Evolutionary conservation across 2,113 vertebrate genomes (phyloP), one percentile per base, ranked within the genome.

Genomic region (Rhinopomastus cyanomelas): DNA sequence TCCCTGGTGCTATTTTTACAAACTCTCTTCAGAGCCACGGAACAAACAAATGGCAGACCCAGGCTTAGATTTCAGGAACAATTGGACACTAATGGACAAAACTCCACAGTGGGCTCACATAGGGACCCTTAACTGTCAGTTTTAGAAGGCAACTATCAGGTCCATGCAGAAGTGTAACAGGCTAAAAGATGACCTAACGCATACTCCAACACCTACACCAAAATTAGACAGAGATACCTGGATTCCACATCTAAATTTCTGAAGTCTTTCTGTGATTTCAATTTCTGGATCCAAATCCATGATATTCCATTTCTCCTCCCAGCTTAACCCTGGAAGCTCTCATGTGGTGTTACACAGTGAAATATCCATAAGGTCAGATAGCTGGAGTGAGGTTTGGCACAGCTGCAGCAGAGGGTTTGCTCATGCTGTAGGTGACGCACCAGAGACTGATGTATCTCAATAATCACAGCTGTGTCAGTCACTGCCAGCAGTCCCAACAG

Each of bases 1-100:
- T 89, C 77, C 36, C 4, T 68, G 52, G 22, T 77, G 57, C 89
- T 95, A 81, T 91, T 92, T 93, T 94, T 94, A 68, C 6, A 6
- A 91, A 37, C 29, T 67, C 11, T 23, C 91, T 94, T 85, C 85
- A 88, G 39, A 78, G 36, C 37, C 75, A 49, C 72, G 46, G 61
- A 92, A 81, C 61, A 84, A 91, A 87, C 15, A 1, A 12, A 72
- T 78, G 49, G 57, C 53, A 82, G 55, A 55, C 64, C 26, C 5
- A 1, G 48, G 67, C 29, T 90, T 93, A 85, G 16, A 51, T 83
- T 53, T 86, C 65, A 76, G 51, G 48, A 88, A 66, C 81, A 86
- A 73, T 55, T 95, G 56, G 55, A 55, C 48, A 62, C 57, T 61
- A 86, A 89, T 29, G 0, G 1, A 81, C 46, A 39, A 67, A 91